Evolutionary conservation across 1,140 invertebrate species (phyloP), one percentile per base, ranked within the genome.

Genomic region (Lasioglossum baleicum): DNA sequence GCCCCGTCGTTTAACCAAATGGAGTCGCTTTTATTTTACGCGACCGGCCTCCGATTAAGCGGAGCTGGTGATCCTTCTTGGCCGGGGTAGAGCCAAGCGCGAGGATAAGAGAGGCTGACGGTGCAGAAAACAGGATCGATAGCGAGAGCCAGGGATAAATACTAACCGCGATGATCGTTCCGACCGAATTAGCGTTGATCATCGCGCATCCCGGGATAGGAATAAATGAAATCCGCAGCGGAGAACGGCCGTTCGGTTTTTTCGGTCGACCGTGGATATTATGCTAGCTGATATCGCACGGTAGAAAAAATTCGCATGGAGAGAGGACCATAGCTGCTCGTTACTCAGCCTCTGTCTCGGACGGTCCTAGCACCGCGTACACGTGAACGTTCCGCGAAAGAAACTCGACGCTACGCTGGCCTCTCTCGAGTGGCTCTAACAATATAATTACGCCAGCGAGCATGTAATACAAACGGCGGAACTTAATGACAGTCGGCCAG

Each of bases 381-480:
- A 11, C 8, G n/a, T 20, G 35, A 35, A 13, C 31, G 56, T 78
- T 72, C 69, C 15, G 40, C 31, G 72, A 83, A 75, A 80, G 67
- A 15, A 61, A 58, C 64, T 15, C 22, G 48, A 67, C 61, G 48
- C 66, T 81, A 53, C 61, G 48, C 66, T 81, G 60, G 35, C 69
- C 35, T 85, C 56, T 53, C 76, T 77, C 70, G 71, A 81, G 69
- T 66, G 60, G 53, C 20, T 48, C 71, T 84, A 70, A 78, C 83
- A 77, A 76, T 85, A 78, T 85, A 85, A 85, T 85, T 84, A 84
- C 72, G n/a, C 60, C 67, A 61, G 48, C 61, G 82, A 63, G 56
- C 77, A 75, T 77, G 31, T 56, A 74, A 80, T 76, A 65, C 53
- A 64, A 81, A 73, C 70, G 83, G 66, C 65, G 40, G 69, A 83